Evolutionary conservation across 2,888 invertebrate species (phyloP).

Genomic region (Anodontia alba): DNA sequence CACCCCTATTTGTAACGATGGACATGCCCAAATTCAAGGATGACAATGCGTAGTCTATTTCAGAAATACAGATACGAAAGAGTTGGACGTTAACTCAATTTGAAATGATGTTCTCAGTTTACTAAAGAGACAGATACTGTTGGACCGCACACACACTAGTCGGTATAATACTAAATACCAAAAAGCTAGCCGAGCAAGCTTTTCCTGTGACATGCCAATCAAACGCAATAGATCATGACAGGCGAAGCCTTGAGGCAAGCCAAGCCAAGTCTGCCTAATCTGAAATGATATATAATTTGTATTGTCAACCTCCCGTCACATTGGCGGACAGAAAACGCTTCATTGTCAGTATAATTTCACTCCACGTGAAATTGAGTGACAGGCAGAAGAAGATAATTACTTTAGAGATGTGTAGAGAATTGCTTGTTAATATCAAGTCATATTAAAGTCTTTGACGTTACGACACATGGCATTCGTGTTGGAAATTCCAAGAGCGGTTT

Average conservation of each 20-base stretch:
- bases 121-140: no score
- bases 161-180: no score
- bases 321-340: constrained; percentile 56
- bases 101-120: no score
- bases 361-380: constrained; percentile 50
- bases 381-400: constrained; percentile 57
- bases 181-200: background rate
- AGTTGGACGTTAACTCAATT: no score
- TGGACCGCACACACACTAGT: no score
- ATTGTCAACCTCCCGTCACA: constrained; percentile 60
- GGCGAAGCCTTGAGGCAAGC: background rate
- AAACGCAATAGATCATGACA: constrained; percentile 6
- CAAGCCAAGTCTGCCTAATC: constrained; percentile 9
- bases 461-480: constrained; percentile 13
- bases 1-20: no score
- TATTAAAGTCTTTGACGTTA: constrained; percentile 45
- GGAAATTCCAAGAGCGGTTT: constrained; percentile 3
- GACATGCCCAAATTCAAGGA: no score
- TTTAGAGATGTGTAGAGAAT: constrained; percentile 56
- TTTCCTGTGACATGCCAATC: background rate
- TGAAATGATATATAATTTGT: constrained; percentile 52
- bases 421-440: constrained; percentile 59
- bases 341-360: constrained; percentile 60
- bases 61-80: no score
- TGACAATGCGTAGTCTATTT: no score